Base-by-base conservation (phyloP, 2,888 invertebrate species). In the Pristionchus mayeri region DNA sequence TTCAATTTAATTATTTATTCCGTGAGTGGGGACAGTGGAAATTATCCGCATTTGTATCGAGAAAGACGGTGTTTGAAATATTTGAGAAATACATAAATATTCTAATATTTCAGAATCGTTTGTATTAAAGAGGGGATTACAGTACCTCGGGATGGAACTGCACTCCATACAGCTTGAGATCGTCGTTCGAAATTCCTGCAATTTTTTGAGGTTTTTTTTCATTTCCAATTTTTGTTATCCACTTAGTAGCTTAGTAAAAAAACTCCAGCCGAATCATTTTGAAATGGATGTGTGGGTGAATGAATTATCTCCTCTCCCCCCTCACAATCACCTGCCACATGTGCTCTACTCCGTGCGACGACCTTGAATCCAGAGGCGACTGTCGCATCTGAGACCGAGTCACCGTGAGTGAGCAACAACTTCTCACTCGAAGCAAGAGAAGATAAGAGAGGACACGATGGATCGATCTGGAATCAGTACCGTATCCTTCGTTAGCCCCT, bases 71-170 rank as follows among this genome's bases (percentile, higher is more conserved):
- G 48, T 48, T 16, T 48, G 48, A 48, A 11, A 9, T 9, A 48
- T 48, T 48, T 11, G 48, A 48, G 48, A 48, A 48, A n/a, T n/a
- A n/a, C n/a, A n/a, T n/a, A n/a, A n/a, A n/a, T n/a, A n/a, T n/a
- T 44, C 44, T 6, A 44, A 44, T 44, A 44, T 44, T 63, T n/a
- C 63, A 63, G 7, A 63, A 63, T 27, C 6, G 27, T 34, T 44
- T 44, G 6, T 44, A 9, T 44, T 13, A 44, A 6, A 44, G 44
- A 44, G 6, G 3, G 18, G 16, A 11, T 21, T 50, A 71, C 71
- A 54, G 34, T 24, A 99, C 96, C 95, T 99, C 98, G 0, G 98
- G 99, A 94, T 99, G 99, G 94, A 99, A 99, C 94, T 99, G 99
- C 87, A 99, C 96, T 44, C 98, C 99, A 93, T 97, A 98, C 85